A percentile compares a stretch with the other conserved stretches of the same genome.
Conservation (phyloP, 2,888 invertebrate genomes). For the Leptogaster cylindrica region DNA sequence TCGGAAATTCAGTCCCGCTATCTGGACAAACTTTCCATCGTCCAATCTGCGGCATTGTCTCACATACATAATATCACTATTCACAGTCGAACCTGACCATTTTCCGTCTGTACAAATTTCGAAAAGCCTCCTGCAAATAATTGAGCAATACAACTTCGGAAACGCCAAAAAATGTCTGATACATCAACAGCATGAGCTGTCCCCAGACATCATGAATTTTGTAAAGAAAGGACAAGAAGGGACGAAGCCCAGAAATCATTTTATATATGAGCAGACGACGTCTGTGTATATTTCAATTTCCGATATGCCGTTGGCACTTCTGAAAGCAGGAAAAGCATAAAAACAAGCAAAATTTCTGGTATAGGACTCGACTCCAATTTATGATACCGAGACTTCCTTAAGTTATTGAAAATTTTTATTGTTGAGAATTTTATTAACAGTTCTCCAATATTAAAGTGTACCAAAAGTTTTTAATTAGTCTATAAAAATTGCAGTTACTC, state of each 20-base stretch:
- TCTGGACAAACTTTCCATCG: no score
- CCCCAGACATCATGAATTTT: slow-evolving; percentile 33
- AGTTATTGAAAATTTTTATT: slow-evolving; percentile 41
- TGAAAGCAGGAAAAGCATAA: slow-evolving; percentile 40
- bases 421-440: slow-evolving; percentile 18
- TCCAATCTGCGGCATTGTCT: no score
- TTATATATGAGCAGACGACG: slow-evolving; percentile 27
- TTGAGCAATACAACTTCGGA: neutral
- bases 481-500: slow-evolving; percentile 22
- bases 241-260: slow-evolving; percentile 4
- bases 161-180: slow-evolving; percentile 11
- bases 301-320: slow-evolving; percentile 42
- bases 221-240: slow-evolving; percentile 39
- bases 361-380: slow-evolving; percentile 21
- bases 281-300: slow-evolving; percentile 42
- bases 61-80: no score
- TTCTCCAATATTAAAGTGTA: neutral
- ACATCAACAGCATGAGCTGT: slow-evolving; percentile 10
- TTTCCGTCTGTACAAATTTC: no score
- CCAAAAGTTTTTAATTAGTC: slow-evolving; percentile 34
- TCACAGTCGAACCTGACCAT: no score
- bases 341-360: slow-evolving; percentile 33
- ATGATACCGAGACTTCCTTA: slow-evolving; percentile 40
- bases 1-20: no score
- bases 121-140: neutral